phyloP scores from a whole-genome alignment of 2,888 invertebrate species.

The Scaptomyza cyrtandrae region DNA sequence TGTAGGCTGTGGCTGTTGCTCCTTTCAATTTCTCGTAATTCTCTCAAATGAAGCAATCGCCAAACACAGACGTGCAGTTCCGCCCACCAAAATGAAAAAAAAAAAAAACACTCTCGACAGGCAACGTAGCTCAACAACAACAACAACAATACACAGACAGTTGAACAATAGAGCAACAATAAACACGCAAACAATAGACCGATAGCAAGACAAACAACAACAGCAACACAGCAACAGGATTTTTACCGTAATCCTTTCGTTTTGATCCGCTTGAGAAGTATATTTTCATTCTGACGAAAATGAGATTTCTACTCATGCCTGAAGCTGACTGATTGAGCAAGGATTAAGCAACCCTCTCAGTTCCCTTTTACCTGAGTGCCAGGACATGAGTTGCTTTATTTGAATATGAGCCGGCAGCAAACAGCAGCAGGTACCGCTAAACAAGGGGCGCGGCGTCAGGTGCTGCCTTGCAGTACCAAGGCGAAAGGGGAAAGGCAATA shows the following conservation, averaged over 20 bases:
- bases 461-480: slow-evolving; percentile 27
- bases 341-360: slow-evolving; percentile 54
- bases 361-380: slow-evolving; percentile 36
- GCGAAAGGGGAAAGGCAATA: slow-evolving; percentile 24
- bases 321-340: slow-evolving; percentile 65
- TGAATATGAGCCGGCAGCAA: slow-evolving; percentile 56
- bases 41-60: slow-evolving; percentile 71
- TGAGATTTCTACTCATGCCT: slow-evolving; percentile 57
- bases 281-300: slow-evolving; percentile 78
- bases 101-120: slow-evolving; percentile 40
- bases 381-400: slow-evolving; percentile 73
- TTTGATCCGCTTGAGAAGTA: slow-evolving; percentile 77
- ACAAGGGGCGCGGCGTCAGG: slow-evolving; percentile 50
- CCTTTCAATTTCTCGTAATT: slow-evolving; percentile 76
- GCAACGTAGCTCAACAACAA: slow-evolving; percentile 13
- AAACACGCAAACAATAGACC: slow-evolving; percentile 44
- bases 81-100: slow-evolving; percentile 63
- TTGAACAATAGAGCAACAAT: slow-evolving; percentile 53
- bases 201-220: slow-evolving; percentile 24
- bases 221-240: slow-evolving; percentile 47
- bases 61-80: slow-evolving; percentile 56
- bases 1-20: slow-evolving; percentile 54
- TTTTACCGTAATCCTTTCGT: slow-evolving; percentile 80
- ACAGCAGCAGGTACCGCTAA: slow-evolving; percentile 49
- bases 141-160: slow-evolving; percentile 31